Percentiles rank a stretch among this genome's conserved stretches.
Evolutionary conservation across 1,140 invertebrate genomes (phyloP).

Genomic region (Manduca sexta): DNA sequence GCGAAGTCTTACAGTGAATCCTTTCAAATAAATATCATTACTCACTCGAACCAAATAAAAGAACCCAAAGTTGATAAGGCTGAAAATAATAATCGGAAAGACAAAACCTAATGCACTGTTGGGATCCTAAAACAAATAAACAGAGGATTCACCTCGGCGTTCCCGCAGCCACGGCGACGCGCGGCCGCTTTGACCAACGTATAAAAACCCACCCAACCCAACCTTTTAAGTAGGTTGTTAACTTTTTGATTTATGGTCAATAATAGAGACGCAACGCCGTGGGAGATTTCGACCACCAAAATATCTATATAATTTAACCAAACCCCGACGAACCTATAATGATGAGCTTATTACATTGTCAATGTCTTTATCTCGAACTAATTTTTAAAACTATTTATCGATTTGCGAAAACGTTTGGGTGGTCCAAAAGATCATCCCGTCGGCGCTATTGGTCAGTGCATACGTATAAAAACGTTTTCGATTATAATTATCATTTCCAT

Average conservation of each 20-base stretch:
- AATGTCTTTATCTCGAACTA: slow-evolving; percentile 29
- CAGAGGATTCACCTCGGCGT: slow-evolving; percentile 45
- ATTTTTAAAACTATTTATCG: neutral
- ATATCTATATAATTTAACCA: slow-evolving; percentile 62
- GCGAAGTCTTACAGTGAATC: no score
- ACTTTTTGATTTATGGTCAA: slow-evolving; percentile 72
- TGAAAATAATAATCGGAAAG: slow-evolving; percentile 16
- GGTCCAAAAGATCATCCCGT: neutral
- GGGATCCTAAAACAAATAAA: slow-evolving; percentile 70
- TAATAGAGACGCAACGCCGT: slow-evolving; percentile 71
- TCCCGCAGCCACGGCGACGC: slow-evolving; percentile 46
- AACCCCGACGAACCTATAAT: slow-evolving; percentile 57
- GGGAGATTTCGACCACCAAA: slow-evolving; percentile 62
- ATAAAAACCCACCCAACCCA: slow-evolving; percentile 63
- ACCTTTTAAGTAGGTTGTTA: slow-evolving; percentile 72
- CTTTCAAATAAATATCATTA: slow-evolving; percentile 2
- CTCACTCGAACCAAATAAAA: slow-evolving; percentile 14
- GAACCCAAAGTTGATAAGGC: slow-evolving; percentile 45
- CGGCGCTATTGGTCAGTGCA: no score
- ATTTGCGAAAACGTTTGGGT: no score
- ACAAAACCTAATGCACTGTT: slow-evolving; percentile 67
- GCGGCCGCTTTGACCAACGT: slow-evolving; percentile 60
- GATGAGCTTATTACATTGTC: slow-evolving; percentile 40
- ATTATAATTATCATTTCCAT: slow-evolving; percentile 14
- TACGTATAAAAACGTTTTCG: no score